Evolutionary conservation across 2,797 vertebrate genomes (phyloP).

Genomic region (Scarus forsteni): DNA sequence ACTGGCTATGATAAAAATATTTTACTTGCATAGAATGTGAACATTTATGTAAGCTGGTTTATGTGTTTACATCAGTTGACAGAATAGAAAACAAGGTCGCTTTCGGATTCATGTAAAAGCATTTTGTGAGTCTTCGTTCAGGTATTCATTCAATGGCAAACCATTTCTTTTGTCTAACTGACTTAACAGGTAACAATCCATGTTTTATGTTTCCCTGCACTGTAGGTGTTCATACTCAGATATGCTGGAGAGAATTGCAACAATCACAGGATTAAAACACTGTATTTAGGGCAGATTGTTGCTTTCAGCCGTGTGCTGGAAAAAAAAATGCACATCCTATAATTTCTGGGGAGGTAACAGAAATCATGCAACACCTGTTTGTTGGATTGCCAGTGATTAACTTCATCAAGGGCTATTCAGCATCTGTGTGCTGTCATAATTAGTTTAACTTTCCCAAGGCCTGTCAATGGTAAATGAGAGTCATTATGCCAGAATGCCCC

Average conservation of each 20-base stretch:
- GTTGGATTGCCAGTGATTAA: slow-evolving; percentile 86
- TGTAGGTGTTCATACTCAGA: slow-evolving; percentile 19
- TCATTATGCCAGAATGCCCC: slow-evolving; percentile 84
- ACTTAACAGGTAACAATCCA: slow-evolving; percentile 21
- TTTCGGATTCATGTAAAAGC: slow-evolving; percentile 13
- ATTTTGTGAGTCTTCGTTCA: slow-evolving; percentile 27
- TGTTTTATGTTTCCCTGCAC: slow-evolving; percentile 14
- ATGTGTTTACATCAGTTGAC: slow-evolving; percentile 59
- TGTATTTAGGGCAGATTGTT: slow-evolving; percentile 49
- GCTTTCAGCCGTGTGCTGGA: slow-evolving; percentile 45
- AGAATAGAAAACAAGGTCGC: slow-evolving; percentile 11
- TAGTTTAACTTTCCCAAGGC: slow-evolving; percentile 86
- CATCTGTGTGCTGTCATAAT: slow-evolving; percentile 86
- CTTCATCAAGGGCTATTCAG: slow-evolving; percentile 88
- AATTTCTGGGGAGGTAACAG: slow-evolving; percentile 80
- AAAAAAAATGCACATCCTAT: slow-evolving; percentile 56
- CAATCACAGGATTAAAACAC: slow-evolving; percentile 19
- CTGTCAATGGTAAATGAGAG: slow-evolving; percentile 86
- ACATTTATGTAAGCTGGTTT: slow-evolving; percentile 15
- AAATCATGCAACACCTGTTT: slow-evolving; percentile 86
- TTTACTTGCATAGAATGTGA: neutral
- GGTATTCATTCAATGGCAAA: neutral
- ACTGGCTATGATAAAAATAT: no score
- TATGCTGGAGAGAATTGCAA: slow-evolving; percentile 32
- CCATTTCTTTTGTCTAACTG: slow-evolving; percentile 25